phyloP scores from a whole-genome alignment of 2,113 vertebrate genomes.

The Pelodiscus sinensis region DNA sequence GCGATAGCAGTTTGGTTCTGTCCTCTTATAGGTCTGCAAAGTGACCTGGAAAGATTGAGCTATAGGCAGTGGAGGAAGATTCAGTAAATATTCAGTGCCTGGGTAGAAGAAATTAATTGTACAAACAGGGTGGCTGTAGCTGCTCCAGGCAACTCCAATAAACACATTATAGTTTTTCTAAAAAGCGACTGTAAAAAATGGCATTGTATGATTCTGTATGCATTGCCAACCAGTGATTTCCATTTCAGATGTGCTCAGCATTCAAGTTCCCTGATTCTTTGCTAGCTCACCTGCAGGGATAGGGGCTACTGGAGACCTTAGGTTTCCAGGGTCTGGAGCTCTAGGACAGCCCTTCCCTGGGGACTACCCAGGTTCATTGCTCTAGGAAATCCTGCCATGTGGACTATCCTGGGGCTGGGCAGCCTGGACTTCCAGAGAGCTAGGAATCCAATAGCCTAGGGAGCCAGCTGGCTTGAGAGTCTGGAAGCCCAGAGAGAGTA shows the following conservation, averaged over 20 bases:
- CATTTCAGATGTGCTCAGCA: fast-evolving
- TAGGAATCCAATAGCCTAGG: neutral
- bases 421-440: neutral
- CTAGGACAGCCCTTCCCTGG: neutral
- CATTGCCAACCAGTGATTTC: neutral
- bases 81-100: neutral
- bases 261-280: neutral
- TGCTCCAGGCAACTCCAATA: neutral
- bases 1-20: too few relatives aligned
- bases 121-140: fast-evolving
- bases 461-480: neutral
- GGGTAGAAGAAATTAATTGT: neutral
- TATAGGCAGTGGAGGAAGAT: neutral
- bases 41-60: neutral
- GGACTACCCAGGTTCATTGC: neutral
- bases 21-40: too few relatives aligned
- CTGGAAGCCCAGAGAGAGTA: neutral
- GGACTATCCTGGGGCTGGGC: neutral
- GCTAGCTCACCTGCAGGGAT: neutral
- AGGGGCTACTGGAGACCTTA: neutral
- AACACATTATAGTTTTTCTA: neutral
- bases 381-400: neutral
- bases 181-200: neutral
- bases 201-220: fast-evolving
- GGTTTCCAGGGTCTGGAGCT: neutral